Evolutionary conservation across 2,888 invertebrate species (phyloP).

Genomic region (Lepidonotus clava): DNA sequence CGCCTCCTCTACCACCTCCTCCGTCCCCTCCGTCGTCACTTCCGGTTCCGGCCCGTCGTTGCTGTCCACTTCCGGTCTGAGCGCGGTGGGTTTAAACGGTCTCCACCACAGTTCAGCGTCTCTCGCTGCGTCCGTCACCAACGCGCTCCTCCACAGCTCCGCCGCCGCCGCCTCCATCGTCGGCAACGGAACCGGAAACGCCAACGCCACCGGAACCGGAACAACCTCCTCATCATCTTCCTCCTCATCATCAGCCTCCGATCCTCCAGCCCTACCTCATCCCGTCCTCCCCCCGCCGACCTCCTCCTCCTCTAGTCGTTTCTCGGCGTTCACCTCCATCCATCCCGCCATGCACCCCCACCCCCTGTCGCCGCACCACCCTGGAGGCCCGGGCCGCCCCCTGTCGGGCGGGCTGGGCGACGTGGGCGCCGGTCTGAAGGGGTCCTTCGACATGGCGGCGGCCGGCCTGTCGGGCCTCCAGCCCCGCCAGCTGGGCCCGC

Average conservation of each 20-base stretch:
- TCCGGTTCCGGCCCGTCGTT: neutral
- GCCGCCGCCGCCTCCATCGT: neutral
- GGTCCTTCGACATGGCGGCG: neutral
- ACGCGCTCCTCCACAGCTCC: conserved; percentile 25
- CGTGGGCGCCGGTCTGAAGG: neutral
- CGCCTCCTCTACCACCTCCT: neutral
- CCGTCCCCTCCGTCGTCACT: neutral
- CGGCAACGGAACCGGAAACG: neutral
- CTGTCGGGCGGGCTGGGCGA: conserved; percentile 11
- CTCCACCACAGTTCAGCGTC: conserved; percentile 16
- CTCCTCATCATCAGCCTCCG: neutral
- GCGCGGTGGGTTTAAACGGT: neutral
- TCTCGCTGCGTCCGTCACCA: conserved; percentile 21
- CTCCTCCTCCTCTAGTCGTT: neutral
- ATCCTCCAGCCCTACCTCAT: no score
- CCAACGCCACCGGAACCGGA: neutral
- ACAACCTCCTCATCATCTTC: neutral
- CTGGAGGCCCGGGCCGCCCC: neutral
- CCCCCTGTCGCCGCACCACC: neutral
- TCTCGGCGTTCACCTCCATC: conserved; percentile 56
- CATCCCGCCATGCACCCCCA: conserved; percentile 28
- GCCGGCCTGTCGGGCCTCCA: neutral
- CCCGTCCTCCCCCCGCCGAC: neutral
- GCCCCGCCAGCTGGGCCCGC: conserved; percentile 28
- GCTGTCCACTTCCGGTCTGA: conserved; percentile 13